phyloP scores from a whole-genome alignment of 2,113 vertebrate genomes.

The Carollia perspicillata region DNA sequence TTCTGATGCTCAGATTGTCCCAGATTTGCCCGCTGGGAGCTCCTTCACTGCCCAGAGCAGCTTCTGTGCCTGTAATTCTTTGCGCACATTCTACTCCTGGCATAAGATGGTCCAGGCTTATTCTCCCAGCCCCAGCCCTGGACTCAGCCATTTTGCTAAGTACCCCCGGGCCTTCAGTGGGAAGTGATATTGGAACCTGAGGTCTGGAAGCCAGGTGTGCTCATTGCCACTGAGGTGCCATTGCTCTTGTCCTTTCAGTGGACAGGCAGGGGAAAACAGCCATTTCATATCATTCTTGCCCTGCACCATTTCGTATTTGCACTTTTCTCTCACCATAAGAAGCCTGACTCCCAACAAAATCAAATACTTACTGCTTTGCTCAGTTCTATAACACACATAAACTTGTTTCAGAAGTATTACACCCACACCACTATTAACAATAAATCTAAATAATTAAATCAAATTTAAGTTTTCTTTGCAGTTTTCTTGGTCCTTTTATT shows the following conservation, averaged over 20 bases:
- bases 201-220: too few relatives aligned
- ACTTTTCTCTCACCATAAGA: too few relatives aligned
- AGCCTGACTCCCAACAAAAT: too few relatives aligned
- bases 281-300: background rate
- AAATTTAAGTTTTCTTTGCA: background rate
- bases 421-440: background rate
- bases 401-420: background rate
- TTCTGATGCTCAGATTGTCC: background rate
- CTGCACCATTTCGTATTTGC: background rate
- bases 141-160: background rate
- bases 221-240: too few relatives aligned
- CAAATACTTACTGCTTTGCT: background rate
- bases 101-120: background rate
- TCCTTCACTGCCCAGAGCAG: too few relatives aligned
- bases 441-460: background rate
- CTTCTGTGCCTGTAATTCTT: background rate
- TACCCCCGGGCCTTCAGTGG: background rate
- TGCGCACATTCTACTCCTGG: background rate
- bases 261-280: background rate
- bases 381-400: background rate
- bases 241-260: background rate
- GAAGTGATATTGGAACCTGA: too few relatives aligned
- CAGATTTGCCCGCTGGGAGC: background rate
- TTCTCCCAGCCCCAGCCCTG: background rate
- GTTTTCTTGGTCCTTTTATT: background rate